These are phyloP conservation scores for Xestoiulus laeticollis DNA, from an alignment of 2,888 invertebrate genomes.

Conservation along the genomic window DNA sequence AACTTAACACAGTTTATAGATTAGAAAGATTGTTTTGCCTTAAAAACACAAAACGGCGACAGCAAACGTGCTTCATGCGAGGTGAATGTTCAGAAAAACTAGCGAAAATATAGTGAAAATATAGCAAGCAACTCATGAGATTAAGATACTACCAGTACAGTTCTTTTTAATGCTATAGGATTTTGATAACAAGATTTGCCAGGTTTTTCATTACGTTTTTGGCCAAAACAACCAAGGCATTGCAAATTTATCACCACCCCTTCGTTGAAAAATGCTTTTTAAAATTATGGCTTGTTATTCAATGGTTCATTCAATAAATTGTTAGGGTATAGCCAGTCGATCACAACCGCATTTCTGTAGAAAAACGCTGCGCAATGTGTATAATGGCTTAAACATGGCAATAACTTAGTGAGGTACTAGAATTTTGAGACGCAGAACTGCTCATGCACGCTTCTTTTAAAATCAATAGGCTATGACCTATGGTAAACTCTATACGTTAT, in stretches of 20 bases:
- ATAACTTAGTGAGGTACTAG: not conserved
- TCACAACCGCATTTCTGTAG: not conserved
- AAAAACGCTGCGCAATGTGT: not conserved
- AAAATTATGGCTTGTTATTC: not conserved
- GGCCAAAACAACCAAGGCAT: not conserved
- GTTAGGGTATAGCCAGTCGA: not conserved
- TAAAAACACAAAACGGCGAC: not conserved
- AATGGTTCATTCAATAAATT: not conserved
- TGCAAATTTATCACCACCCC: not conserved
- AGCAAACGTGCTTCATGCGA: not conserved
- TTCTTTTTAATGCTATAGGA: too few species aligned
- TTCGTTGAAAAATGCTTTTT: not conserved
- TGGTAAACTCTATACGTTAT: not conserved
- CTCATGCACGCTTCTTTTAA: not conserved
- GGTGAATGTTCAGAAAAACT: too few species aligned
- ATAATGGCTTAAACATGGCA: not conserved
- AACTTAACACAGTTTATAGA: not conserved
- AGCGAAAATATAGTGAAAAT: too few species aligned
- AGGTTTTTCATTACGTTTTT: not conserved
- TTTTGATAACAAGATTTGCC: not conserved
- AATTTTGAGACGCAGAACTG: not conserved
- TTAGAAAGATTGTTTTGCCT: not conserved
- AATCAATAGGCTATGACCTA: conserved; percentile 2
- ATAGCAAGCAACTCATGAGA: too few species aligned
- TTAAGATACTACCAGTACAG: too few species aligned